Evolutionary conservation across 2,113 vertebrate genomes (phyloP).

Genomic region (Pituophis catenifer): DNA sequence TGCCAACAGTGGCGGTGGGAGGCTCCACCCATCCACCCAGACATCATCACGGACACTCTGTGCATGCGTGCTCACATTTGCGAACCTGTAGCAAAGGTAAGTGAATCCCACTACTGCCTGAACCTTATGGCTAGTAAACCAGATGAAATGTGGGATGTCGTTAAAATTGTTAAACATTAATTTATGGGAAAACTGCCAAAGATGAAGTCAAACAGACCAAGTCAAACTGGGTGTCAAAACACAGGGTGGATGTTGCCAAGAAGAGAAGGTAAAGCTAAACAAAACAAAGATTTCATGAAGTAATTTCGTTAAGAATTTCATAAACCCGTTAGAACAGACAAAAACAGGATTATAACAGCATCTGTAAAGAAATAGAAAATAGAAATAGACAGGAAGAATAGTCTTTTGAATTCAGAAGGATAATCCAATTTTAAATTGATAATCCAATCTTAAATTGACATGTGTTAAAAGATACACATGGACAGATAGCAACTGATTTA

Average conservation of each 20-base stretch:
- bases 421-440: neutral
- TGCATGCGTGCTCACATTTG: too few species aligned
- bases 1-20: too few species aligned
- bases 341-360: neutral
- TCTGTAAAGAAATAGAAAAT: neutral
- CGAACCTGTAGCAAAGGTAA: too few species aligned
- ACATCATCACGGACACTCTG: too few species aligned
- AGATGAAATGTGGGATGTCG: neutral
- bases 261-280: neutral
- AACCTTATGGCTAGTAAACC: neutral
- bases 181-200: neutral
- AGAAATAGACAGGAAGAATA: neutral
- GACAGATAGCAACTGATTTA: neutral
- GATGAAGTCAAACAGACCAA: neutral
- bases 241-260: neutral
- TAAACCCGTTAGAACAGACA: neutral
- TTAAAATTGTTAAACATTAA: neutral
- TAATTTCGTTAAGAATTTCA: neutral
- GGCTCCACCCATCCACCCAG: too few species aligned
- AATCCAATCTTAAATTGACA: too few species aligned
- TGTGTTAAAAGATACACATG: neutral
- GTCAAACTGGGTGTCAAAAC: neutral
- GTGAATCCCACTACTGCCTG: too few species aligned
- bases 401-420: neutral
- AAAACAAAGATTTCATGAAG: neutral